Evolutionary conservation across 2,797 vertebrate genomes (phyloP), one percentile per base, ranked within the genome.

Genomic region (Platyrinchus mystaceus): DNA sequence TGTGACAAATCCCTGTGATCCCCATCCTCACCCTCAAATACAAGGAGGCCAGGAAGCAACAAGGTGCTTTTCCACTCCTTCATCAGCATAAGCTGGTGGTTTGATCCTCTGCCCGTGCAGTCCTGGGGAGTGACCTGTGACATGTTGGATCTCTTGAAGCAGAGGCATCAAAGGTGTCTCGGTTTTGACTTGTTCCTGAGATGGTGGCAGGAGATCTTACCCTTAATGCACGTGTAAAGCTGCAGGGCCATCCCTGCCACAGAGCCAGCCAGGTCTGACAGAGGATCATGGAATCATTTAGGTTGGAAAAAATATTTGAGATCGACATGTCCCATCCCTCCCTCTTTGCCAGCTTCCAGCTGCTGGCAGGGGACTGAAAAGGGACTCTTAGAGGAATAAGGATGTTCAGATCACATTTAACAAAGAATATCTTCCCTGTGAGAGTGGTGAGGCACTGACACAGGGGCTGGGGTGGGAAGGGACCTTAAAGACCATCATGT

Each of bases 151-250:
- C 39, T 77, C 53, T 21, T 2, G 22, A 58, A 55, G 30, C 53
- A 43, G 23, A 34, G 12, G 32, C 56, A 69, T 87, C 86, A 94
- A 68, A 84, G 66, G 9, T 30, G 50, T 34, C 53, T 74, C 44
- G 2, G 6, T 26, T 86, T 46, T 6, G 3, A 1, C 22, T 55
- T 52, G 37, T 26, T 73, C 67, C 84, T 1, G 0, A 60, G 62
- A 16, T 4, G 3, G 2, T 20, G 58, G 10, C 46, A 49, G 41
- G 52, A 64, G 39, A 46, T 82, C 15, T 49, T 15, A 3, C 17
- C 14, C 1, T 44, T 28, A 17, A 24, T 7, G 39, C 39, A 13
- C 0, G 0, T 5, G 12, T 5, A 26, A 21, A 22, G 76, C 39
- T 67, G 69, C 70, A 27, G 49, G 69, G 63, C 52, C 66, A 13